phyloP scores from a whole-genome alignment of 2,797 vertebrate species.

The Amniataba percoides region DNA sequence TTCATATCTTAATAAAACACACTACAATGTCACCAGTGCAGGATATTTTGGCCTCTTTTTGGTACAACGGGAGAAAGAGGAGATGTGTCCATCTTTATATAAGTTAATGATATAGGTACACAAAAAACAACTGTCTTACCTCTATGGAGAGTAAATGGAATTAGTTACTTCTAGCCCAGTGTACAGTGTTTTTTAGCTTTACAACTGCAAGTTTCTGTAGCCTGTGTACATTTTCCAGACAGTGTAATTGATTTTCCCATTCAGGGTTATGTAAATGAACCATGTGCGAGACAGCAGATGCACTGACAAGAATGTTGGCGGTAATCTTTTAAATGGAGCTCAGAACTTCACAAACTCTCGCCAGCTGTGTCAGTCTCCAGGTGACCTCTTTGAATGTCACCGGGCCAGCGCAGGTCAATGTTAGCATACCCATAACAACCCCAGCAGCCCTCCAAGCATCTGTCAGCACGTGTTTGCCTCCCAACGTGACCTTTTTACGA shows the following conservation, averaged over 20 bases:
- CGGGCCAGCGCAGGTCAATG: conserved; percentile 4
- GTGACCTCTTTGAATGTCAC: conserved; percentile 29
- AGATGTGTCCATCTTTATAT: too few species aligned
- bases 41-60: too few species aligned
- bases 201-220: neutral
- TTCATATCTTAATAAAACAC: too few species aligned
- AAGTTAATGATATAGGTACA: too few species aligned
- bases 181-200: neutral
- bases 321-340: neutral
- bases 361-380: conserved; percentile 26
- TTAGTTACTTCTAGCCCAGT: too few species aligned
- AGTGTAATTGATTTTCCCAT: conserved; percentile 40
- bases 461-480: conserved; percentile 29
- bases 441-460: conserved; percentile 16
- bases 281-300: neutral
- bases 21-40: too few species aligned
- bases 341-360: conserved; percentile 22
- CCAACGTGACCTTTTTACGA: conserved; percentile 23
- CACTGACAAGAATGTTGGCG: neutral
- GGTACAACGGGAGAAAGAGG: too few species aligned
- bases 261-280: conserved; percentile 22
- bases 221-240: conserved; percentile 20
- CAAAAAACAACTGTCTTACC: too few species aligned
- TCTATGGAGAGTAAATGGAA: too few species aligned
- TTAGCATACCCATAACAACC: neutral